Conservation (phyloP, 2,797 vertebrate genomes). For the Spinus olivaceus region DNA sequence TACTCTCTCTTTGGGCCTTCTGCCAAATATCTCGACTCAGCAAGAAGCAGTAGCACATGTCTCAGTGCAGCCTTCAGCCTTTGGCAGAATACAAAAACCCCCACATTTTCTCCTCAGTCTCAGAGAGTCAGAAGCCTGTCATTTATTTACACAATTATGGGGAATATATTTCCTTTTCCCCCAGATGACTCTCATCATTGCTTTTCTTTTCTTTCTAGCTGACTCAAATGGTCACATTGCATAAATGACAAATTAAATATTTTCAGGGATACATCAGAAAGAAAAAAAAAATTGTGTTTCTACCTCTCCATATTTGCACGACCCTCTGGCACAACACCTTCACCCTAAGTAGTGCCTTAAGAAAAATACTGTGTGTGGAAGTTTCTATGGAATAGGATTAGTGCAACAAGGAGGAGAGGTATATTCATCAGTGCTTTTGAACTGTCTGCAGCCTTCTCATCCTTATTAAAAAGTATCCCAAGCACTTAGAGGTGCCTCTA, state of each 20-base stretch:
- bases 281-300: background rate
- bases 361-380: background rate
- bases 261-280: background rate
- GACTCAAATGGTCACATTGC: background rate
- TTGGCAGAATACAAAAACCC: background rate
- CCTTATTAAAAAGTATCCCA: background rate
- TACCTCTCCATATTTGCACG: background rate
- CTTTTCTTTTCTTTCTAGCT: constrained; percentile 10
- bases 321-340: background rate
- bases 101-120: background rate
- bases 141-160: background rate
- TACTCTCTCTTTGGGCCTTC: constrained; percentile 16
- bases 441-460: background rate
- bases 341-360: background rate
- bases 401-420: background rate
- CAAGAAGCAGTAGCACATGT: constrained; percentile 40
- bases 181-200: background rate
- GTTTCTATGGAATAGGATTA: background rate
- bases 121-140: background rate
- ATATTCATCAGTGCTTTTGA: background rate
- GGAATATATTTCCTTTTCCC: background rate
- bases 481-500: background rate
- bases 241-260: background rate
- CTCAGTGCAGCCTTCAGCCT: constrained; percentile 32
- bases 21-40: constrained; percentile 41